Conservation (phyloP, 1,140 invertebrate species). For the Hetaerina americana region DNA sequence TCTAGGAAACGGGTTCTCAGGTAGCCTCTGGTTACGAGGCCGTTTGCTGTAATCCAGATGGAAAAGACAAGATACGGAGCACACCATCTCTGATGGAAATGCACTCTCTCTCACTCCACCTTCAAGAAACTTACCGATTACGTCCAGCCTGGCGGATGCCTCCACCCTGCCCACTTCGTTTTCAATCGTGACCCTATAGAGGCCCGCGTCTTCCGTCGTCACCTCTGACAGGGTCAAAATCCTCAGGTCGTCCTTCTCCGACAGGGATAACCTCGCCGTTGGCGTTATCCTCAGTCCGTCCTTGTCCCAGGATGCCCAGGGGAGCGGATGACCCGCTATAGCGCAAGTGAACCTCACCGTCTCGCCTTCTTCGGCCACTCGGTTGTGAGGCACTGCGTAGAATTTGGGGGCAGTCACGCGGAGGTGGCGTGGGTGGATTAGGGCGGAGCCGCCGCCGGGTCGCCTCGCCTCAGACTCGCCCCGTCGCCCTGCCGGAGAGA, state of each 20-base stretch:
- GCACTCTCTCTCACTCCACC: no score
- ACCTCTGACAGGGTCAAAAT: constrained; percentile 67
- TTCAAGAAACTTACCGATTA: constrained; percentile 45
- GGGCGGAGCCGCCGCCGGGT: constrained; percentile 18
- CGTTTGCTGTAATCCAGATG: no score
- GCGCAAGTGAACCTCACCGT: constrained; percentile 66
- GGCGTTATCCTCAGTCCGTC: constrained; percentile 49
- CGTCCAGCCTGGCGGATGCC: constrained; percentile 63
- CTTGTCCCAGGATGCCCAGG: constrained; percentile 70
- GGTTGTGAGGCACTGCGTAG: constrained; percentile 74
- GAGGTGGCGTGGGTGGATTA: constrained; percentile 7
- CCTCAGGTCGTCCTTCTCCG: constrained; percentile 59
- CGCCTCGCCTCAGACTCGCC: constrained; percentile 17
- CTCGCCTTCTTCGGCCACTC: constrained; percentile 68
- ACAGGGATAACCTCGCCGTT: constrained; percentile 48
- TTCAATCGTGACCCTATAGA: constrained; percentile 65
- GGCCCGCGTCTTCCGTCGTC: constrained; percentile 59
- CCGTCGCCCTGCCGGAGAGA: constrained; percentile 1
- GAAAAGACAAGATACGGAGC: no score
- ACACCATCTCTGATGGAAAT: no score
- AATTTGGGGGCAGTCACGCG: constrained; percentile 57
- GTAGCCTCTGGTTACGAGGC: no score
- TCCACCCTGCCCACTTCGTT: constrained; percentile 71
- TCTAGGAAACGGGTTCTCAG: no score
- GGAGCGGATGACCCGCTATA: constrained; percentile 57